phyloP scores from a whole-genome alignment of 2,797 vertebrate genomes.

The Rousettus madagascariensis region DNA sequence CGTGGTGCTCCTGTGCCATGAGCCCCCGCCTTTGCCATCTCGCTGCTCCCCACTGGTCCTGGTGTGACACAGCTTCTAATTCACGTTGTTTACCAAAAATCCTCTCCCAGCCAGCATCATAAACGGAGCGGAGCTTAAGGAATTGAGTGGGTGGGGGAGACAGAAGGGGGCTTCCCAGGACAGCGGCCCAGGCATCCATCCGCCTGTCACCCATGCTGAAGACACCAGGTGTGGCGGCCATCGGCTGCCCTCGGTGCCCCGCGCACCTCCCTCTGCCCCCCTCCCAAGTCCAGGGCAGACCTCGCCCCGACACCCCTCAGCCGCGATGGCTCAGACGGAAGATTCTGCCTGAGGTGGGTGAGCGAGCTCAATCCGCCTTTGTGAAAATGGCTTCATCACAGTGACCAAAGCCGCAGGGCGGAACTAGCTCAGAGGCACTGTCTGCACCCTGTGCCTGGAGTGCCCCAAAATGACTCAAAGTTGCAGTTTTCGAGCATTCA shows the following conservation, averaged over 20 bases:
- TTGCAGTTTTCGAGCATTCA: fast-evolving
- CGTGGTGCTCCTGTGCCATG: fast-evolving
- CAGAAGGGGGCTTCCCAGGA: neutral
- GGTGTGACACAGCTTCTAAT: neutral
- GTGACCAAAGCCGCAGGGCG: neutral
- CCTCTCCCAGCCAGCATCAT: fast-evolving
- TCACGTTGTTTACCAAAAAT: neutral
- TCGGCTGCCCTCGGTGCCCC: too few relatives aligned
- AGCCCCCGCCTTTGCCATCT: neutral
- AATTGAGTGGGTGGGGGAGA: fast-evolving
- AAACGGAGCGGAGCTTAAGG: neutral
- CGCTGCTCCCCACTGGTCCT: fast-evolving
- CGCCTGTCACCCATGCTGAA: fast-evolving
- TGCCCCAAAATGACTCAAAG: fast-evolving
- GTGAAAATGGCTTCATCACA: neutral
- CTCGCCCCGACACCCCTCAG: fast-evolving
- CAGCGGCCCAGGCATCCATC: too few relatives aligned
- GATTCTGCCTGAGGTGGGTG: neutral
- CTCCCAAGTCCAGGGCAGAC: neutral
- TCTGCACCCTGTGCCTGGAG: fast-evolving
- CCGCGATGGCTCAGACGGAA: too few relatives aligned
- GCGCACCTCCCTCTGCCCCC: neutral
- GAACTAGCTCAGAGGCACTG: fast-evolving
- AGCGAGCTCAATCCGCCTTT: neutral
- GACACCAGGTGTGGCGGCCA: fast-evolving